Evolutionary conservation across 2,113 vertebrate species (phyloP).

Genomic region (Pycnonotus jocosus): DNA sequence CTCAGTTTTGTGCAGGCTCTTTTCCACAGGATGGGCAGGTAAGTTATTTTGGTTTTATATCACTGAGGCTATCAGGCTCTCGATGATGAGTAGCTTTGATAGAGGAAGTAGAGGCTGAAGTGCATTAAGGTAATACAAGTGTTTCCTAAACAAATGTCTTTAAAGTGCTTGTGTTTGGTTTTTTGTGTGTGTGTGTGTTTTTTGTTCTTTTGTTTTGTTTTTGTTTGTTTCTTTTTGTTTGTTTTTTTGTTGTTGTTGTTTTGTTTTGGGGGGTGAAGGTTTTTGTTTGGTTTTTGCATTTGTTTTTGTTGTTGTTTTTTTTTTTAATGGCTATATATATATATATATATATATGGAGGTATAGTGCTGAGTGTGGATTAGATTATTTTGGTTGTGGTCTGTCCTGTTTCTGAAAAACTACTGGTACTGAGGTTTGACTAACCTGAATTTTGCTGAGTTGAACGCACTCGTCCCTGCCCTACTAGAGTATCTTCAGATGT

Average conservation of each 20-base stretch:
- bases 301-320: not conserved
- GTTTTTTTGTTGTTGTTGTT: not conserved
- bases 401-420: not conserved
- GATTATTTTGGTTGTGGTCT: not conserved
- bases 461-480: fast-evolving
- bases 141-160: not conserved
- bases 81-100: not conserved
- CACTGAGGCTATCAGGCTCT: fast-evolving
- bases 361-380: not conserved
- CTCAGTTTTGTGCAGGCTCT: fast-evolving
- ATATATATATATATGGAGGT: too few species aligned
- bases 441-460: not conserved
- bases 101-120: not conserved
- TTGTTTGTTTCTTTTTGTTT: too few species aligned
- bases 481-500: not conserved
- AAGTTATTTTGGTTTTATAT: not conserved
- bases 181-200: not conserved
- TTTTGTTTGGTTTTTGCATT: too few species aligned
- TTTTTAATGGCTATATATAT: not conserved
- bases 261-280: too few species aligned
- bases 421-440: not conserved
- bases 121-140: not conserved
- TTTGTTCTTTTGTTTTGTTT: not conserved
- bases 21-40: not conserved
- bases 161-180: not conserved